Evolutionary conservation across 2,888 invertebrate genomes (phyloP).

Genomic region (Piscicola geometra): DNA sequence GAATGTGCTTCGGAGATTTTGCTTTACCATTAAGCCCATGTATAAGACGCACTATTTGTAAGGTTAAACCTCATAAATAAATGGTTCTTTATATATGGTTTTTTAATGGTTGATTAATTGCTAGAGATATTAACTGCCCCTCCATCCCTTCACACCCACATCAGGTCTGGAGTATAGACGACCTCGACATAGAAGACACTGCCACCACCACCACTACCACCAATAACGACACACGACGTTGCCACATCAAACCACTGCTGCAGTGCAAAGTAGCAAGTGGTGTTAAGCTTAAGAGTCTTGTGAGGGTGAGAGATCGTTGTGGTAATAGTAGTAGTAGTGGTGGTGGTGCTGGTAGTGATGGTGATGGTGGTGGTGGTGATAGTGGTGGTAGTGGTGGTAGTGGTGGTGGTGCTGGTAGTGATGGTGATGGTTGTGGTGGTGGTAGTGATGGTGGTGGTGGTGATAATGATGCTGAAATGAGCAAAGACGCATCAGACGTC

Average conservation of each 20-base stretch:
- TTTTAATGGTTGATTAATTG: too few relatives aligned
- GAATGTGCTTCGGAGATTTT: too few relatives aligned
- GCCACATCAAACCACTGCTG: slow-evolving; percentile 80
- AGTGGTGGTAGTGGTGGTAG: too few relatives aligned
- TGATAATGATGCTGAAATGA: too few relatives aligned
- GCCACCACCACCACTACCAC: background rate
- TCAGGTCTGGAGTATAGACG: slow-evolving; percentile 80
- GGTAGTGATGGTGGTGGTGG: background rate
- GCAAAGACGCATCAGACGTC: too few relatives aligned
- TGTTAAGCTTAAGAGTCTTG: slow-evolving; percentile 61
- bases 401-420: too few relatives aligned
- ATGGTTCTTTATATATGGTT: too few relatives aligned
- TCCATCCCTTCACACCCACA: background rate
- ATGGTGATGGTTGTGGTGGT: background rate
- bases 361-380: too few relatives aligned
- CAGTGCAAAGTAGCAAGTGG: slow-evolving; percentile 67
- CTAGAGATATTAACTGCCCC: background rate
- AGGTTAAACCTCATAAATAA: too few relatives aligned
- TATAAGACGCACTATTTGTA: too few relatives aligned
- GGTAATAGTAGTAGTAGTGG: slow-evolving; percentile 48
- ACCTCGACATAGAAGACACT: slow-evolving; percentile 80
- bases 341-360: too few relatives aligned
- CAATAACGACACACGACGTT: slow-evolving; percentile 71
- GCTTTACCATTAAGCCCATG: too few relatives aligned
- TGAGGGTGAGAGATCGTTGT: slow-evolving; percentile 61